Evolutionary conservation across 2,888 invertebrate species (phyloP).

Genomic region (Dermolepida albohirtum): DNA sequence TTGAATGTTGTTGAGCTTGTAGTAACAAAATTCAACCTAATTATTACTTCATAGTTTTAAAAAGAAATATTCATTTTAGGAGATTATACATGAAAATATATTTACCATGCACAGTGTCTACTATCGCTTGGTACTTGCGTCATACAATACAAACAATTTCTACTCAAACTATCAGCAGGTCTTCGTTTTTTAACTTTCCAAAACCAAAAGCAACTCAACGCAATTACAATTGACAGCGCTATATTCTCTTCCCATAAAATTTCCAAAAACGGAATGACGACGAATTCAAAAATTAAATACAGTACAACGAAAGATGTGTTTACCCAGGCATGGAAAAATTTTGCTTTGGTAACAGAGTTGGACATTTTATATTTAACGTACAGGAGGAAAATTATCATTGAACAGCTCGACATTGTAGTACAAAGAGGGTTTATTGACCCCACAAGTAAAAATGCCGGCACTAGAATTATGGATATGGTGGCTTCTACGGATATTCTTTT

Average conservation of each 20-base stretch:
- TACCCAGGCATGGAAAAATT: conserved; percentile 83
- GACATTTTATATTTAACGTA: conserved; percentile 37
- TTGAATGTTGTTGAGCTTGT: too few species aligned
- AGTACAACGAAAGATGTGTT: conserved; percentile 75
- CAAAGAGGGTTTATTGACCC: conserved; percentile 66
- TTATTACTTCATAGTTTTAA: too few species aligned
- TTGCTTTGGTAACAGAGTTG: conserved; percentile 66
- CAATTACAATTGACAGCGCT: conserved; percentile 67
- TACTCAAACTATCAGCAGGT: conserved; percentile 53
- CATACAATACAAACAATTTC: conserved; percentile 64
- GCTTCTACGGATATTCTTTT: conserved; percentile 68
- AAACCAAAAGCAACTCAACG: conserved; percentile 65
- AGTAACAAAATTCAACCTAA: too few species aligned
- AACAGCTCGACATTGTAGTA: conserved; percentile 59
- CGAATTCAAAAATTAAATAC: conserved; percentile 76
- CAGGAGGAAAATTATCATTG: conserved; percentile 56
- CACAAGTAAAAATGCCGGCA: conserved; percentile 66
- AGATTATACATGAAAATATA: conserved; percentile 14
- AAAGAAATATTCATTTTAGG: conserved; percentile 8
- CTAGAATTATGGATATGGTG: conserved; percentile 66
- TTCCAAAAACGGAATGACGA: conserved; percentile 78
- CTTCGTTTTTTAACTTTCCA: conserved; percentile 59
- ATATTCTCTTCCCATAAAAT: conserved; percentile 76
- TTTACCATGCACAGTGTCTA: conserved; percentile 36
- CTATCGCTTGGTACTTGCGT: conserved; percentile 74